A percentile compares a stretch with the other conserved stretches of the same genome.
These are phyloP conservation scores for Patella caerulea DNA, from an alignment of 2,888 invertebrate genomes.

Conservation along the genomic window DNA sequence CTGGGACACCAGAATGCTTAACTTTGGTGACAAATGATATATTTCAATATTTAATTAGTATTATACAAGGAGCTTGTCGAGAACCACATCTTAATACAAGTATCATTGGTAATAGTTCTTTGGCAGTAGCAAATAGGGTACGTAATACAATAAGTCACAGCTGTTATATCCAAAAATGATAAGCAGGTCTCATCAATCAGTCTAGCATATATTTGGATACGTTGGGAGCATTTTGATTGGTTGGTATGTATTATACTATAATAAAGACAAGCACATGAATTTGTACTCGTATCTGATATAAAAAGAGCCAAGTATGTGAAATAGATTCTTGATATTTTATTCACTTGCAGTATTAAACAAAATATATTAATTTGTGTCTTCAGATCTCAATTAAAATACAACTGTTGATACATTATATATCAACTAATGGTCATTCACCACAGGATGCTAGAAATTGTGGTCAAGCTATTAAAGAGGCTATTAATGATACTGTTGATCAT, in stretches of 20 bases:
- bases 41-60: constrained; percentile 4
- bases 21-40: constrained; percentile 10
- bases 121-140: neutral
- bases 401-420: too few relatives aligned
- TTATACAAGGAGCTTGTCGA: neutral
- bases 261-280: too few relatives aligned
- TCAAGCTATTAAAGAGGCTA: neutral
- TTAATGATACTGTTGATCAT: neutral
- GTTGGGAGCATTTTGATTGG: too few relatives aligned
- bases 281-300: too few relatives aligned
- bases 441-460: neutral
- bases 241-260: too few relatives aligned
- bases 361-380: too few relatives aligned
- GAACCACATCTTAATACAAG: neutral
- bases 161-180: too few relatives aligned
- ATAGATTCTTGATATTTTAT: too few relatives aligned
- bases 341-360: too few relatives aligned
- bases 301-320: too few relatives aligned
- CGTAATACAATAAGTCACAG: neutral
- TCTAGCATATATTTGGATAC: too few relatives aligned
- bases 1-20: constrained; percentile 21
- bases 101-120: neutral
- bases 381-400: neutral
- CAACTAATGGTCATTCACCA: neutral
- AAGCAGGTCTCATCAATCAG: too few relatives aligned